These are phyloP conservation scores for Xiphophorus birchmanni DNA, from an alignment of 2,797 vertebrate species.

Conservation along the genomic window DNA sequence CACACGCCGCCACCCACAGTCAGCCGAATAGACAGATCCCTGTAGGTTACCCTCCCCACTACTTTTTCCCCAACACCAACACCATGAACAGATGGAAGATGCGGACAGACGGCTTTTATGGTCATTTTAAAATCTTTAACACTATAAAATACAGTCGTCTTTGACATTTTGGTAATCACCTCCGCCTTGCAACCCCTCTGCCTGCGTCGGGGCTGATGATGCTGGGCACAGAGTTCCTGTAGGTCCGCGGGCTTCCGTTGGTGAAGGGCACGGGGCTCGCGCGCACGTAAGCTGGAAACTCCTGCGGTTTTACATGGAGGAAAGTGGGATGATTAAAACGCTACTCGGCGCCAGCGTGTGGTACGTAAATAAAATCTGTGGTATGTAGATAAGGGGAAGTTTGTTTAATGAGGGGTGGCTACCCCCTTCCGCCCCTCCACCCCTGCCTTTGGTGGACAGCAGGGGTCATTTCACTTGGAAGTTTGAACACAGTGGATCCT, in stretches of 20 bases:
- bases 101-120: conserved; percentile 19
- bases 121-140: background rate
- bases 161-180: conserved; percentile 76
- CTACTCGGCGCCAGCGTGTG: conserved; percentile 26
- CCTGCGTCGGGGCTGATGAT: conserved; percentile 92
- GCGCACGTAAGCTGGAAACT: conserved; percentile 91
- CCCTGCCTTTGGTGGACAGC: conserved; percentile 1
- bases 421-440: background rate
- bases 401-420: conserved; percentile 36
- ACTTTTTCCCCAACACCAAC: conserved; percentile 30
- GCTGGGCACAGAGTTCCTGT: conserved; percentile 91
- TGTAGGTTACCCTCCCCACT: conserved; percentile 26
- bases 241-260: conserved; percentile 93
- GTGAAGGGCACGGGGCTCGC: conserved; percentile 94
- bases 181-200: conserved; percentile 89
- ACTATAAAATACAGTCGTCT: background rate
- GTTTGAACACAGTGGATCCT: conserved; percentile 27
- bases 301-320: conserved; percentile 74
- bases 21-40: conserved; percentile 43
- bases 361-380: conserved; percentile 30
- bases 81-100: conserved; percentile 30
- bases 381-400: conserved; percentile 21
- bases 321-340: conserved; percentile 32
- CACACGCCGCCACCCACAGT: background rate
- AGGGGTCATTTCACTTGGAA: conserved; percentile 40